Base-by-base conservation (phyloP, 92 coral and sea anemone genomes). In the Porites rus region DNA sequence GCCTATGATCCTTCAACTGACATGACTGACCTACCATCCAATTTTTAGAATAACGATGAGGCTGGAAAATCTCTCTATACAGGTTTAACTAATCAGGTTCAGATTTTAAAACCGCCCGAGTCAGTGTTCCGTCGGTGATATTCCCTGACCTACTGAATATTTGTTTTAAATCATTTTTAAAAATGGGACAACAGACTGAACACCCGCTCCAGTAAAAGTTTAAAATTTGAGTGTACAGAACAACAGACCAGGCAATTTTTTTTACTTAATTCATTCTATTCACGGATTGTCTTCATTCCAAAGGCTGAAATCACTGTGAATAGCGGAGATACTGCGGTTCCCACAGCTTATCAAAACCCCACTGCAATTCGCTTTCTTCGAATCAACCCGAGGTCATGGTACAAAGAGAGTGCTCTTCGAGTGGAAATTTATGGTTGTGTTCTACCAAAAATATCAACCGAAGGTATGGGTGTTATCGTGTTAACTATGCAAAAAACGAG, bases 311-410 rank as follows among this genome's bases (percentile, higher is more conserved):
- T 65, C 31, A 65, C 6, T 31, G 50, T 78, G 11, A 65, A 17
- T 11, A 78, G 19, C 21, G 83, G 83, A 50, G 60, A 78, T 21
- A 16, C 72, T 6, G 46, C 83, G 21, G 72, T 78, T 46, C 83
- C 72, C 7, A 63, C 83, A n/a, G 83, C 31, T 10, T 78, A 43
- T 53, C 59, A 62, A 53, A 28, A 38, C 14, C 60, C 51, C 19
- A 12, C 58, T 8, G 31, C 61, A 7, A 65, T 38, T 3, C 83
- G 58, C 10, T 78, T 63, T 46, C 59, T 78, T 12, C 58, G 72
- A 20, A 78, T 78, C 2, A 22, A 78, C 53, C 83, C 83, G 4
- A 78, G 72, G n/a, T 24, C 72, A 18, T 78, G 83, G 83, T 65
- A 78, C 10, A 63, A 78, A 46, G 83, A 65, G 65, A 78, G 71